Base-by-base conservation (phyloP, 2,797 vertebrate genomes). In the Onychomys torridus region DNA sequence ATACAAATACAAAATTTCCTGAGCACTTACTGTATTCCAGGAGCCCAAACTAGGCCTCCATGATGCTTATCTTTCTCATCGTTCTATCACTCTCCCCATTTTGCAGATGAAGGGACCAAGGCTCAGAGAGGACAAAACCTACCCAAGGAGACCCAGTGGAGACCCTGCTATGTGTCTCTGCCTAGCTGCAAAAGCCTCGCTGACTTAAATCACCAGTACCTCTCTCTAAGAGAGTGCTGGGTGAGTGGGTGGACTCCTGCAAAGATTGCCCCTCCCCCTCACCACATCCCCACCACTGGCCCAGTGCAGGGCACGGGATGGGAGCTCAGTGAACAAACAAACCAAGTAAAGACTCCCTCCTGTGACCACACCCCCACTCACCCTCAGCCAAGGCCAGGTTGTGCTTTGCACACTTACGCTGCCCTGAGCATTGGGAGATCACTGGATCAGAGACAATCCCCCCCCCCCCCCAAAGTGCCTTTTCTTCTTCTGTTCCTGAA, bases 51-150 rank as follows among this genome's bases (percentile, higher is more conserved):
- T 34, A 94, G 0, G 6, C 4, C 16, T 79, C 49, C 19, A 9
- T 13, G 16, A 43, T 27, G 29, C 69, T 75, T 13, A 52, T n/a
- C 29, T 84, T 76, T 37, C 65, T 63, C 46, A 52, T 43, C 40
- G 11, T 89, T 37, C 1, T 67, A 59, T 11, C 16, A 40, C 49
- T 34, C 1, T 55, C 25, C n/a, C 9, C 29, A 19, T 52, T 83
- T 90, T 79, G 34, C 25, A 55, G 91, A 55, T 71, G 63, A 90
- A 75, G 29, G 96, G 29, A 91, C 61, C 32, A 81, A 90, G 83
- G n/a, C 75, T 84, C 90, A 40, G 67, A 73, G 67, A 88, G n/a
- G 63, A 67, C 46, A 25, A 2, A 13, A 86, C 46, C 25, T 67
- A 34, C 6, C 83, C 29, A 43, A 34, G 55, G 79, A 89, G 83